phyloP scores from a whole-genome alignment of 2,113 vertebrate genomes.

The Phalacrocorax carbo region DNA sequence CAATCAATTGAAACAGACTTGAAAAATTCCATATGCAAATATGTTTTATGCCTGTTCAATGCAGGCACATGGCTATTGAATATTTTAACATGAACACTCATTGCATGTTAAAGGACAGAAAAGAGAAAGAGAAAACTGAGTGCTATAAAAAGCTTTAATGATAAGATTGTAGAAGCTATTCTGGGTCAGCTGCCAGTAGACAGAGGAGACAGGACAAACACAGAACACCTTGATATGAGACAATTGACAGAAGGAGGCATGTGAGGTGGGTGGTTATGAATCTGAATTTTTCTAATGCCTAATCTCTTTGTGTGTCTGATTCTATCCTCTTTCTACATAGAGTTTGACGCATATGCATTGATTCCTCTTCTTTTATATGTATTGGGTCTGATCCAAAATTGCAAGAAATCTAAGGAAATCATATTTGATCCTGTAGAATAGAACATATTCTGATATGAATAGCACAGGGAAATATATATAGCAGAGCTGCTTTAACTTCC shows the following conservation, averaged over 20 bases:
- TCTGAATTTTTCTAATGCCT: neutral
- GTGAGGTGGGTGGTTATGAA: neutral
- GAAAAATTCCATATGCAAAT: neutral
- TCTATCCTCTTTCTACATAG: neutral
- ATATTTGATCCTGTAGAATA: neutral
- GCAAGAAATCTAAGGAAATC: neutral
- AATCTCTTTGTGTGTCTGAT: neutral
- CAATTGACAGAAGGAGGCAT: neutral
- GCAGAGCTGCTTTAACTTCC: neutral
- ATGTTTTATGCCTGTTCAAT: neutral
- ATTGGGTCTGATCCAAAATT: neutral
- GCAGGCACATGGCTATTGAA: neutral
- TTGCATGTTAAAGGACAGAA: neutral
- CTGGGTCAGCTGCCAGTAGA: neutral
- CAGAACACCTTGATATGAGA: neutral
- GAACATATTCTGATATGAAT: neutral
- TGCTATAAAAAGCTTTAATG: neutral
- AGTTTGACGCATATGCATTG: fast-evolving
- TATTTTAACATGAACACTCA: neutral
- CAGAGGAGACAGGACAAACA: neutral
- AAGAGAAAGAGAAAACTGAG: neutral
- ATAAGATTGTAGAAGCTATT: neutral
- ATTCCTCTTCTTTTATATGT: neutral
- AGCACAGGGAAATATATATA: neutral
- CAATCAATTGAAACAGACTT: neutral